Percentiles rank a stretch among this genome's conserved stretches.
Evolutionary conservation across 2,888 invertebrate genomes (phyloP).

Genomic region (Imbricaverruca yamaguchii): DNA sequence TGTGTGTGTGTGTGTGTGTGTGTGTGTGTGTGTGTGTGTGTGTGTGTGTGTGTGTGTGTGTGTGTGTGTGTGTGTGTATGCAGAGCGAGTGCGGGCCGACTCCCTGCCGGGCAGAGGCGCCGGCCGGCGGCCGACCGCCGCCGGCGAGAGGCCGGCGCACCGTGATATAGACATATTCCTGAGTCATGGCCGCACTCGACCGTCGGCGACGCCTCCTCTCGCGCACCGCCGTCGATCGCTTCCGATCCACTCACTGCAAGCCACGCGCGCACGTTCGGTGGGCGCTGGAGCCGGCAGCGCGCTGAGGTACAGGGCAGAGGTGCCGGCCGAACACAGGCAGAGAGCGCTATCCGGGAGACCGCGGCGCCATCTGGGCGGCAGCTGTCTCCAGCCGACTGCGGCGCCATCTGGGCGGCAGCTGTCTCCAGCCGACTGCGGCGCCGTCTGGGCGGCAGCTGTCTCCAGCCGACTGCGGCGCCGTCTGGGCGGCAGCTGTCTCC

Average conservation of each 20-base stretch:
- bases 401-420: neutral
- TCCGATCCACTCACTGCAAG: too few species aligned
- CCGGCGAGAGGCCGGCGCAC: neutral
- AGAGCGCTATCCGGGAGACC: too few species aligned
- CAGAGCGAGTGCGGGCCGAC: too few species aligned
- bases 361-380: neutral
- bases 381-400: neutral
- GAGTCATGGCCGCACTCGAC: neutral
- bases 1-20: neutral
- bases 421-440: too few species aligned
- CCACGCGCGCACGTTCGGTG: too few species aligned
- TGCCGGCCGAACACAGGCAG: too few species aligned
- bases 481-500: neutral
- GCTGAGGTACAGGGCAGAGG: too few species aligned
- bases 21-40: neutral
- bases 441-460: neutral
- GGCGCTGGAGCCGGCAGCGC: too few species aligned
- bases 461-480: neutral
- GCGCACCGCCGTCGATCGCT: neutral
- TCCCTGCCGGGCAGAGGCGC: neutral
- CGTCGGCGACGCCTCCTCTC: neutral
- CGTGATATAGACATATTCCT: constrained; percentile 15
- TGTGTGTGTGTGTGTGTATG: neutral
- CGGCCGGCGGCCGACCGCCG: neutral
- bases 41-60: neutral